Base-by-base conservation (phyloP, 2,113 vertebrate species). In the Lasiurus borealis region DNA sequence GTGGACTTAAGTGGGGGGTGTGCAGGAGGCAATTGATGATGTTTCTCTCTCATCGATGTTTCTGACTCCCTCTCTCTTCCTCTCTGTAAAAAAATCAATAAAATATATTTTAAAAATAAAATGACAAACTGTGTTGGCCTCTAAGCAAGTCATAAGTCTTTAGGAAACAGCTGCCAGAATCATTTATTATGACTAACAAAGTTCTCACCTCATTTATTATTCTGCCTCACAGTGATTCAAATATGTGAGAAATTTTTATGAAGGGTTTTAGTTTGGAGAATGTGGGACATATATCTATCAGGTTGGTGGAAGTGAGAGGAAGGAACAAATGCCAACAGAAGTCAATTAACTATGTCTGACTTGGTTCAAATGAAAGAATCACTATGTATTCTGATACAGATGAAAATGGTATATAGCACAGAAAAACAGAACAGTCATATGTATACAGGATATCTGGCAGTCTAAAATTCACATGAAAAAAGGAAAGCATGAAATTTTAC, bases 401-500 rank as follows among this genome's bases (percentile, higher is more conserved):
- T 62, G 62, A 96, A 93, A 96, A 95, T 94, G 66, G 44, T 59
- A 76, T 87, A 90, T 92, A 34, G 27, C 91, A 96, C 23, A 91
- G 76, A 92, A 89, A 87, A 34, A 77, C 71, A 90, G 64, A 96
- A 76, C 7, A 91, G 21, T 90, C 85, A 84, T 90, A 78, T 90
- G 54, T 84, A n/a, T 57, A 64, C 40, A 88, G 71, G 23, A 85
- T 68, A 96, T 96, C 85, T 97, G 88, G 88, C 36, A 90, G 81
- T 34, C 82, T 96, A 84, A 92, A 92, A 87, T 90, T 96, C 62
- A 7, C 89, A 92, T 94, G 72, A 88, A 95, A 90, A 96, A 92
- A 94, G 92, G 93, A 92, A 96, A 93, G 93, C 82, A 96, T 96
- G 88, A 97, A 94, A 96, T 92, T 94, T 97, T 96, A 88, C 88